These are phyloP conservation scores for Macaria liturata DNA, from an alignment of 2,888 invertebrate species.

Conservation along the genomic window DNA sequence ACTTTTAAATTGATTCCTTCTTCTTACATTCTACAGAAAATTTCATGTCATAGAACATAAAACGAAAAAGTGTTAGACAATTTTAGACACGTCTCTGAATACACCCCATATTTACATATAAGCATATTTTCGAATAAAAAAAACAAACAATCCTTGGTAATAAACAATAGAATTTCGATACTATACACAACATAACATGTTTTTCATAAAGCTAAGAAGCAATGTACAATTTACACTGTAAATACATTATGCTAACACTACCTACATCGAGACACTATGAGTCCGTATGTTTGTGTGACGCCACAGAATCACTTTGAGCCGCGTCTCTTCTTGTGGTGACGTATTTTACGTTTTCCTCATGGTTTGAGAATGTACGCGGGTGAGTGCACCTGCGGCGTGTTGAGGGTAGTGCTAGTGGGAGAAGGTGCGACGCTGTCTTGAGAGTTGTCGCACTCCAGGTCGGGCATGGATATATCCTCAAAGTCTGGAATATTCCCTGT, in stretches of 20 bases:
- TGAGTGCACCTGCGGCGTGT: conserved; percentile 71
- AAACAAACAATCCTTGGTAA: conserved; percentile 5
- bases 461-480: conserved; percentile 74
- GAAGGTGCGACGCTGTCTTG: conserved; percentile 56
- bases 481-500: conserved; percentile 82
- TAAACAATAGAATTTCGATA: conserved; percentile 33
- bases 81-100: background rate
- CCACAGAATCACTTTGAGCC: conserved; percentile 21
- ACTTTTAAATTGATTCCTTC: too few relatives aligned
- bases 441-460: conserved; percentile 64
- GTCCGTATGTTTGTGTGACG: conserved; percentile 23
- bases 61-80: background rate
- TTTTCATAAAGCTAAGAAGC: conserved; percentile 4
- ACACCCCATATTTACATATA: conserved; percentile 5
- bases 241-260: conserved; percentile 8
- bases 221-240: conserved; percentile 30
- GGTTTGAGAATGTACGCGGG: conserved; percentile 61
- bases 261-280: conserved; percentile 9
- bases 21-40: background rate
- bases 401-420: conserved; percentile 58
- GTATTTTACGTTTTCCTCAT: conserved; percentile 46
- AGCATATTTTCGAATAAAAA: conserved; percentile 3
- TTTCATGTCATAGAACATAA: background rate
- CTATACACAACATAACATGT: conserved; percentile 30
- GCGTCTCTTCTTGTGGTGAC: conserved; percentile 35